Base-by-base conservation (phyloP, 2,113 vertebrate species). In the Chascanopsetta lugubris region DNA sequence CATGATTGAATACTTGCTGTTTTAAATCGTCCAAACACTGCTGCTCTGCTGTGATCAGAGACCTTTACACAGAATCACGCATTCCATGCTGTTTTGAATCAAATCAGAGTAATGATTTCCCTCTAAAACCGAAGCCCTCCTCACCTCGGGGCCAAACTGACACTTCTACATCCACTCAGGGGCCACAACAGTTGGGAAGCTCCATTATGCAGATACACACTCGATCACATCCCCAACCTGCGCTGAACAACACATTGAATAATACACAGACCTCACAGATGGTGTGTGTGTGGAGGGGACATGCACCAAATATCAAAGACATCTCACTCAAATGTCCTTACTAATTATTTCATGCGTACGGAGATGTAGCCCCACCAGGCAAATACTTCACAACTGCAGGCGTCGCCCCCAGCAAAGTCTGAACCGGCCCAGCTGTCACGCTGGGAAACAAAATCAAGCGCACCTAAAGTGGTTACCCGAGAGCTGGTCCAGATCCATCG, bases 391-490 rank as follows among this genome's bases (percentile, higher is more conserved):
- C 75, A 60, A 72, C 79, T 79, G 72, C 75, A 75, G 82, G 82
- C 77, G 21, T 8, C 51, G 69, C 84, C 79, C 79, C 72, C 55
- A 86, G 75, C 79, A 77, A 66, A 78, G 75, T 83, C 77, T 54
- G 9, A 67, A 62, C 61, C 4, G 12, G 75, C 59, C 79, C 79
- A 77, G 79, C 77, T 86, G 84, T 64, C 82, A 86, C 6, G 56
- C 69, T 72, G 71, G 57, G 77, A 61, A 78, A 80, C 78, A 80
- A 49, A 72, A 74, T 80, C 71, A 72, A 60, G 69, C 13, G 15
- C 57, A 75, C 75, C 75, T 77, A 62, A 85, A 85, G 75, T 75
- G 72, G 63, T 88, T 83, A 83, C 38, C 61, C 17, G 55, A 45
- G 30, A 60, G 12, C 66, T 8, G 38, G 50, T 61, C 54, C 61